Conservation (phyloP, 2,113 vertebrate genomes). For the Sminthopsis crassicaudata region DNA sequence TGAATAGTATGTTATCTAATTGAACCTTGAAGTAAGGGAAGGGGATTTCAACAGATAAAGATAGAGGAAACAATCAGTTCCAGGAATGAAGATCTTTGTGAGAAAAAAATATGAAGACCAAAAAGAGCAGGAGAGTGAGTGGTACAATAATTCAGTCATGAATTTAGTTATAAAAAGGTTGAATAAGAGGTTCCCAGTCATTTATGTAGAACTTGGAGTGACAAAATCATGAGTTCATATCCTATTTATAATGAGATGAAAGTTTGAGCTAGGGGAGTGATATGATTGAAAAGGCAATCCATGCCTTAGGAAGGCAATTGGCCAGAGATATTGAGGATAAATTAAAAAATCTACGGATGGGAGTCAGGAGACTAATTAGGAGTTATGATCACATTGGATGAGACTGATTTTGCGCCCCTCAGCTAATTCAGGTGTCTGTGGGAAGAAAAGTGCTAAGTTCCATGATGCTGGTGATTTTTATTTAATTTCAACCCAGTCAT, state of each 20-base stretch:
- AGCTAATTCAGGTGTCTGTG: neutral
- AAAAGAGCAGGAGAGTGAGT: neutral
- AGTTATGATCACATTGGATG: neutral
- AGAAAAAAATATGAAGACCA: neutral
- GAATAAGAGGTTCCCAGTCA: neutral
- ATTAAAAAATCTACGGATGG: neutral
- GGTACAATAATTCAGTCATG: neutral
- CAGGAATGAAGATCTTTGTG: neutral
- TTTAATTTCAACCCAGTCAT: neutral
- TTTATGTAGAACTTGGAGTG: neutral
- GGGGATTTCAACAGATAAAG: neutral
- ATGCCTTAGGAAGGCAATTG: neutral
- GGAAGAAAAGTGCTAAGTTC: neutral
- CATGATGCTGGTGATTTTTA: neutral
- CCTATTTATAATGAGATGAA: neutral
- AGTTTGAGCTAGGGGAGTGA: neutral
- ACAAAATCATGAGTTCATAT: neutral
- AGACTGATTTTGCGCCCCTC: neutral
- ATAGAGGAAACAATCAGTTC: neutral
- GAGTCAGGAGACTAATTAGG: neutral
- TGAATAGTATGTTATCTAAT: neutral
- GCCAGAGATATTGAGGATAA: neutral
- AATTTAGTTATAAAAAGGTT: neutral
- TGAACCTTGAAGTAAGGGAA: neutral
- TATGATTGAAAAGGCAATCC: neutral